Conservation (phyloP, 2,888 invertebrate genomes). For the Diarsia mendica region DNA sequence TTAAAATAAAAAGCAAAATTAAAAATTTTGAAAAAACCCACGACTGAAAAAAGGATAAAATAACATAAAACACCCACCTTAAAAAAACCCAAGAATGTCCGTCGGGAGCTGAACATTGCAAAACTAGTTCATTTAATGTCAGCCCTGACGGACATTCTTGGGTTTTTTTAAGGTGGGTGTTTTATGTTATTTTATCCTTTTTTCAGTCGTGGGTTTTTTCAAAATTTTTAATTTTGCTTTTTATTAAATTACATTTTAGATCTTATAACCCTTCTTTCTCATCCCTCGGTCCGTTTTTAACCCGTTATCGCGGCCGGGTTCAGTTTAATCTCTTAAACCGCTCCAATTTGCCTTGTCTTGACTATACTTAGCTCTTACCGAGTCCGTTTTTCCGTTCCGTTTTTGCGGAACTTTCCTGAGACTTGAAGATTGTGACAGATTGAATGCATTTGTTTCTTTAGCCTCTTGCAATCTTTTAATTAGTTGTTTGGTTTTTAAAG, state of each 20-base stretch:
- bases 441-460: constrained; percentile 49
- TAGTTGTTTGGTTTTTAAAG: constrained; percentile 46
- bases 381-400: constrained; percentile 40
- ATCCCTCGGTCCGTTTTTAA: constrained; percentile 53
- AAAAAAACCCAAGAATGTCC: no score
- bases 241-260: constrained; percentile 62
- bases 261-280: constrained; percentile 55
- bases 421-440: constrained; percentile 58
- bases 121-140: no score
- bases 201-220: no score
- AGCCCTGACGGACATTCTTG: no score
- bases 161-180: no score
- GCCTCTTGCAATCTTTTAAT: constrained; percentile 55
- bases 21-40: no score
- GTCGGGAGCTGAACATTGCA: no score
- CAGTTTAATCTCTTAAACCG: constrained; percentile 61
- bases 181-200: no score
- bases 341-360: constrained; percentile 59
- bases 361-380: constrained; percentile 32
- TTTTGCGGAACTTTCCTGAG: constrained; percentile 47
- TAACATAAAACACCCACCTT: no score
- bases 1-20: no score
- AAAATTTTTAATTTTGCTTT: no score
- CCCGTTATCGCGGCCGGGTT: constrained; percentile 52
- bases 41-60: no score